Conservation (phyloP, 2,797 vertebrate genomes). For the Austrolebias charrua region DNA sequence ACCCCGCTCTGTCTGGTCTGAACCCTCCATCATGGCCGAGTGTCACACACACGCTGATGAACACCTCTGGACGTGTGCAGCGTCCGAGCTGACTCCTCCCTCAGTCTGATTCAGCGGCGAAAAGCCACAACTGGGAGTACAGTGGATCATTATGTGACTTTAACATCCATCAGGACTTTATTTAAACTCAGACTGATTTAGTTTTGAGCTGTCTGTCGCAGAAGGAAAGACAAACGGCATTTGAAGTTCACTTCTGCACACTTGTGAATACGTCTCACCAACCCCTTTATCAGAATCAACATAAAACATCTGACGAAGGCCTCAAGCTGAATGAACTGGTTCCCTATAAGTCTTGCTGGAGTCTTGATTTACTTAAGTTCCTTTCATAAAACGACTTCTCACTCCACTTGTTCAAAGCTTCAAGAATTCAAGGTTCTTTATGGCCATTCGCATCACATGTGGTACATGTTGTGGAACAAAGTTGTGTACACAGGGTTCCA, state of each 20-base stretch:
- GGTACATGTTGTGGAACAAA: no score
- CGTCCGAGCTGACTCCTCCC: constrained; percentile 45
- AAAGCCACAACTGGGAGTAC: constrained; percentile 36
- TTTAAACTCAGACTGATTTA: constrained; percentile 60
- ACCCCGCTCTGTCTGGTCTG: constrained; percentile 62
- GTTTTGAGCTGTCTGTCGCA: constrained; percentile 19
- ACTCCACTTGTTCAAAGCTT: no score
- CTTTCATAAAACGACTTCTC: no score
- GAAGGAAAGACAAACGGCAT: constrained; percentile 28
- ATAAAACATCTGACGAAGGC: background rate
- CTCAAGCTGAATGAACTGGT: background rate
- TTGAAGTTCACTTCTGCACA: constrained; percentile 14
- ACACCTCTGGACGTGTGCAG: constrained; percentile 51
- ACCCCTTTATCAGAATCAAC: background rate
- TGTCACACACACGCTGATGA: constrained; percentile 65
- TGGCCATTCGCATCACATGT: no score
- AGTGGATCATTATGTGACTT: constrained; percentile 32
- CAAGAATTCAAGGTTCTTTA: no score
- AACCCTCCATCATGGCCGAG: constrained; percentile 60
- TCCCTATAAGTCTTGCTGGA: background rate
- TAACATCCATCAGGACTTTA: constrained; percentile 49
- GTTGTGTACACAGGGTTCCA: no score
- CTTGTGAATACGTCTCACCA: background rate
- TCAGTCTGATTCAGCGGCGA: constrained; percentile 61
- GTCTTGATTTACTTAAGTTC: background rate